Base-by-base conservation (phyloP, 2,797 vertebrate species). In the Danio choprae region DNA sequence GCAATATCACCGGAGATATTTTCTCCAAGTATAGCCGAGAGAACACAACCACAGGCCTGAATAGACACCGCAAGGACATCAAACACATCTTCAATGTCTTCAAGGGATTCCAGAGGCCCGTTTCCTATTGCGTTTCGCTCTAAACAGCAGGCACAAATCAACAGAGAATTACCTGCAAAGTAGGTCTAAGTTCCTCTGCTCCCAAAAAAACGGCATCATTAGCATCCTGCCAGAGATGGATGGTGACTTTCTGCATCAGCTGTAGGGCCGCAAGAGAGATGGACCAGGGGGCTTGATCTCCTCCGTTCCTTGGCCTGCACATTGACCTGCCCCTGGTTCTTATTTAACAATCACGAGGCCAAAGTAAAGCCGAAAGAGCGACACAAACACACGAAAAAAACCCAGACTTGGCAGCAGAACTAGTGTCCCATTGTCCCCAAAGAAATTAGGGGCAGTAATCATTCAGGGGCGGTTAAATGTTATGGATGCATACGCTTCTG, bases 371-470 rank as follows among this genome's bases (percentile, higher is more conserved):
- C 81, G 63, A 80, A 81, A 70, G 40, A 18, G 53, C 56, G 65
- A 22, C 69, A 59, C 67, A 51, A 51, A 55, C 38, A 9, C 60
- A 56, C 82, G 58, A 71, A 69, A 63, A 68, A 29, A n/a, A n/a
- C n/a, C n/a, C 10, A 1, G 29, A 80, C 90, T 94, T 93, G 94
- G 93, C 94, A 94, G 85, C 87, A 85, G 87, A 89, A 88, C 84
- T 90, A 86, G 90, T 88, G 90, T 94, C 94, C 94, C 94, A 92
- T 84, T 84, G 82, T 95, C 94, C 94, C 94, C 86, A 89, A 95
- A 94, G 93, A 94, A 93, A 94, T 95, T 95, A 95, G 92, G 92
- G 91, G 84, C 88, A 87, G 94, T 94, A 91, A 95, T 94, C 90
- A 93, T 94, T 94, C 92, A 92, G 89, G 85, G 89, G 88, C 86